A percentile compares a stretch with the other conserved stretches of the same genome.
phyloP scores from a whole-genome alignment of 2,113 vertebrate species.

The Paralichthys olivaceus region DNA sequence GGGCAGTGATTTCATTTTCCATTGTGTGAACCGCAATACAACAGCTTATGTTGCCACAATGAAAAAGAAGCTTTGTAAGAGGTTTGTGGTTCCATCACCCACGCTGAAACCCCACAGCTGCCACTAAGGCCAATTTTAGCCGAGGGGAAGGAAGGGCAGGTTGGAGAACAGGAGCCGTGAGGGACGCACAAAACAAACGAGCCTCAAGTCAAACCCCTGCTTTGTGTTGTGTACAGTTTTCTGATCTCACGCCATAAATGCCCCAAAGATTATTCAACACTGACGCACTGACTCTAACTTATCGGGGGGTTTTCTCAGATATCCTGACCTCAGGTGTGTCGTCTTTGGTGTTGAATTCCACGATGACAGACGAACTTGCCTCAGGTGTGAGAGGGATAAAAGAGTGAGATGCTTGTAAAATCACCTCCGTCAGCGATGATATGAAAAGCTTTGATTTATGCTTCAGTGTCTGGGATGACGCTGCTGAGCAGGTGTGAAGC shows the following conservation, averaged over 20 bases:
- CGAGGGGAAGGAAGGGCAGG: constrained; percentile 76
- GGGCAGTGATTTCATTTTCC: constrained; percentile 28
- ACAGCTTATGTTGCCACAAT: not conserved
- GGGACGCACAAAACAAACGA: constrained; percentile 55
- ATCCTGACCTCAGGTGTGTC: constrained; percentile 47
- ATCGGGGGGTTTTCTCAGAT: constrained; percentile 18
- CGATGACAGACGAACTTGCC: constrained; percentile 53
- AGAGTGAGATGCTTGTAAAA: constrained; percentile 26
- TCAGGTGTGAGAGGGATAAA: constrained; percentile 43
- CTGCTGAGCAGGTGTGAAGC: constrained; percentile 58
- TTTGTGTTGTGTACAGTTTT: constrained; percentile 41
- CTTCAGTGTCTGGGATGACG: constrained; percentile 20
- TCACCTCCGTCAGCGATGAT: constrained; percentile 2
- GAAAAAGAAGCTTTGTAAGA: constrained; percentile 46
- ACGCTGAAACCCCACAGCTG: constrained; percentile 62
- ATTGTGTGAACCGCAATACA: constrained; percentile 20
- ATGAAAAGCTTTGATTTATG: constrained; percentile 49
- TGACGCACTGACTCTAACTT: not conserved
- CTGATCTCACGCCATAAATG: constrained; percentile 33
- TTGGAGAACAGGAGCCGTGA: constrained; percentile 61
- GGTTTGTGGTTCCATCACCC: constrained; percentile 52
- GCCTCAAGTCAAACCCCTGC: constrained; percentile 11
- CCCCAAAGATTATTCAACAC: constrained; percentile 48
- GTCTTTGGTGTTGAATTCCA: constrained; percentile 54
- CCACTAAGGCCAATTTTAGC: constrained; percentile 69